These are phyloP conservation scores for Pantala flavescens DNA, from an alignment of 1,140 invertebrate genomes.

Conservation along the genomic window DNA sequence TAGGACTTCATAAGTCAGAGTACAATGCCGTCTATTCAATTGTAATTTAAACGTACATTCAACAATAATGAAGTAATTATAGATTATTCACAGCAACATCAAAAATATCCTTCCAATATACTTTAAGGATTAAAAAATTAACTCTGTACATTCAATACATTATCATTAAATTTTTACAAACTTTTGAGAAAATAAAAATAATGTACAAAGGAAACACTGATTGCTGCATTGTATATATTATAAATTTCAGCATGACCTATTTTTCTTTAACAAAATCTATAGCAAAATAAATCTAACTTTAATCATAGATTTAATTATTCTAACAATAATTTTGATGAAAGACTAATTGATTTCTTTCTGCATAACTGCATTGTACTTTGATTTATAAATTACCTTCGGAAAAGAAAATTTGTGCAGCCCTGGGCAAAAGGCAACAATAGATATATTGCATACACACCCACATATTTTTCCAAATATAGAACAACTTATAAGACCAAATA, in stretches of 20 bases:
- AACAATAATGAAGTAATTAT: neutral
- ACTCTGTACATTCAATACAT: neutral
- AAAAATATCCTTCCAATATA: neutral
- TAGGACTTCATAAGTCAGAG: neutral
- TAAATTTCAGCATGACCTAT: neutral
- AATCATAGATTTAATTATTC: neutral
- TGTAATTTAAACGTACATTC: neutral
- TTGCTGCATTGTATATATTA: neutral
- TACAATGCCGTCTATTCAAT: neutral
- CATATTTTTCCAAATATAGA: neutral
- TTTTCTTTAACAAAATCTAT: neutral
- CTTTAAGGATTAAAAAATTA: neutral
- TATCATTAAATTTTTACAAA: neutral
- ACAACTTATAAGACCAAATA: neutral
- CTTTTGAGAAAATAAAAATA: neutral
- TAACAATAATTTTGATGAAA: neutral
- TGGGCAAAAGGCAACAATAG: slow-evolving; percentile 4
- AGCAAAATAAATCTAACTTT: neutral
- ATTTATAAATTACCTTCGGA: neutral
- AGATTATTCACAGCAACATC: neutral
- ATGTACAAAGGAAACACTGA: neutral
- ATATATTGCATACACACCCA: neutral
- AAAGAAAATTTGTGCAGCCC: slow-evolving; percentile 9
- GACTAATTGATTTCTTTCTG: neutral
- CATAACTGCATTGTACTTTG: slow-evolving; percentile 3